phyloP scores from a whole-genome alignment of 2,113 vertebrate genomes.

The Oplegnathus fasciatus region DNA sequence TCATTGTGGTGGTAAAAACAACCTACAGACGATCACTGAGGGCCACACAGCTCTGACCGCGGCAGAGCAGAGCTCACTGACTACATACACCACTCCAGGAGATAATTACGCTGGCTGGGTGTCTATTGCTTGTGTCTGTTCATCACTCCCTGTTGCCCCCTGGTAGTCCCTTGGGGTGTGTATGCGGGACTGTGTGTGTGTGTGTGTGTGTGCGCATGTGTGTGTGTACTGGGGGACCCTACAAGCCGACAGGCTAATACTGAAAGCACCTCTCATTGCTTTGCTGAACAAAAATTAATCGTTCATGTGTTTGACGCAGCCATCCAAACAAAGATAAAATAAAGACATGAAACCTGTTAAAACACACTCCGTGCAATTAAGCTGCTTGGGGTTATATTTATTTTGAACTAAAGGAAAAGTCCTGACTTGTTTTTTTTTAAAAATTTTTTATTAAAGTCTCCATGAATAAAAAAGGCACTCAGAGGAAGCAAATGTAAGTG shows the following conservation, averaged over 20 bases:
- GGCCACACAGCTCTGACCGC: slow-evolving; percentile 64
- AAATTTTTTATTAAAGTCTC: slow-evolving; percentile 57
- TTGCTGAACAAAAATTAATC: slow-evolving; percentile 55
- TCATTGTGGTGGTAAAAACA: slow-evolving; percentile 68
- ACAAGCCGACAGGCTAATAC: slow-evolving; percentile 30
- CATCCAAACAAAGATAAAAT: slow-evolving; percentile 52
- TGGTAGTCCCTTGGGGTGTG: slow-evolving; percentile 62
- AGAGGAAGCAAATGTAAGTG: slow-evolving; percentile 56
- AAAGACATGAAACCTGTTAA: slow-evolving; percentile 48
- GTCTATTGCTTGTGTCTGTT: slow-evolving; percentile 70
- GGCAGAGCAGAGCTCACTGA: slow-evolving; percentile 63
- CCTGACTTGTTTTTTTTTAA: slow-evolving; percentile 54
- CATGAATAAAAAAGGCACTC: slow-evolving; percentile 70
- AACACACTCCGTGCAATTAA: slow-evolving; percentile 54
- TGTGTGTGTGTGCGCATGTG: slow-evolving; percentile 12
- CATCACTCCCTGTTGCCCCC: slow-evolving; percentile 71
- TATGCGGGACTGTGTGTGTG: slow-evolving; percentile 19
- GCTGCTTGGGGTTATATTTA: slow-evolving; percentile 70
- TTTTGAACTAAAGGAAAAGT: slow-evolving; percentile 61
- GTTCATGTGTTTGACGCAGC: slow-evolving; percentile 37
- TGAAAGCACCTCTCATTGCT: slow-evolving; percentile 43
- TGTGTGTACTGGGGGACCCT: slow-evolving; percentile 17
- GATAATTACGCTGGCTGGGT: slow-evolving; percentile 82
- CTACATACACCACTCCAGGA: slow-evolving; percentile 78
- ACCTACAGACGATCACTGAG: slow-evolving; percentile 73